Conservation (phyloP, 2,888 invertebrate species). For the Crocallis elinguaria region DNA sequence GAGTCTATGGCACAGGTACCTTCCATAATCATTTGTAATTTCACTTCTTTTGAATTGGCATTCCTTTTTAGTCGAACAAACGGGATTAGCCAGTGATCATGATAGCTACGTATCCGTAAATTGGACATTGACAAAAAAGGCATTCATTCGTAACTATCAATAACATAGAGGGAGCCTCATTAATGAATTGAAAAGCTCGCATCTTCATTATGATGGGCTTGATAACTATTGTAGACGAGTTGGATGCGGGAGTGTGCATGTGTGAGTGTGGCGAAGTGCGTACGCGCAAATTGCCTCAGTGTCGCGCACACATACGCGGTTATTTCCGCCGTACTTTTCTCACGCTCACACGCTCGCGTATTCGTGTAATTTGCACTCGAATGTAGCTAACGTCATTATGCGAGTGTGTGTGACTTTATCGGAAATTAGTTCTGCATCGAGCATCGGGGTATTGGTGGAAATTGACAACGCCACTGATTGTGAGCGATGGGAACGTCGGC, state of each 20-base stretch:
- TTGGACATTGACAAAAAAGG: slow-evolving; percentile 65
- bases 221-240: slow-evolving; percentile 69
- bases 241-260: slow-evolving; percentile 67
- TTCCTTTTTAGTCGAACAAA: slow-evolving; percentile 48
- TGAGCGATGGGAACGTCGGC: slow-evolving; percentile 69
- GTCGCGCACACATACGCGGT: slow-evolving; percentile 62
- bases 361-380: slow-evolving; percentile 70
- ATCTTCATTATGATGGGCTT: slow-evolving; percentile 74
- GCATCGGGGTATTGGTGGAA: slow-evolving; percentile 71
- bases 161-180: slow-evolving; percentile 73
- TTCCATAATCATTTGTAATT: slow-evolving; percentile 56
- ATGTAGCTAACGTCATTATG: slow-evolving; percentile 56
- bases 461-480: slow-evolving; percentile 72
- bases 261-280: slow-evolving; percentile 56
- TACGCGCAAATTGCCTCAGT: slow-evolving; percentile 60
- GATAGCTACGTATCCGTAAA: slow-evolving; percentile 60
- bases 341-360: slow-evolving; percentile 76
- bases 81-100: slow-evolving; percentile 64
- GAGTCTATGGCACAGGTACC: slow-evolving; percentile 39
- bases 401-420: slow-evolving; percentile 69
- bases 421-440: slow-evolving; percentile 77
- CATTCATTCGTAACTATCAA: slow-evolving; percentile 66
- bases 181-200: slow-evolving; percentile 76
- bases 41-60: slow-evolving; percentile 47
- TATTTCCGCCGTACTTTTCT: slow-evolving; percentile 79